Percentiles rank a stretch among this genome's conserved stretches.
Conservation (phyloP, 2,113 vertebrate species). For the Danio rerio region GRCz12tu NC_133181.1:61790501-61791000, state of each 20-base stretch:
- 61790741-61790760: conserved; percentile 20
- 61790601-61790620: conserved; percentile 11
- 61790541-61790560: no score
- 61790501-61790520: neutral
- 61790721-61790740: neutral
- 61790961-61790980: neutral
- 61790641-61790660: neutral
- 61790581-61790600: conserved; percentile 1
- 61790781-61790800: conserved; percentile 35
- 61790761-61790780: conserved; percentile 6
- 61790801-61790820: conserved; percentile 43
- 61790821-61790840: conserved; percentile 23
- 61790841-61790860: neutral
- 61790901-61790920: conserved; percentile 11
- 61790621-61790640: neutral
- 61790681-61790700: neutral
- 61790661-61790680: neutral
- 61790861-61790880: conserved; percentile 3
- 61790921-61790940: conserved; percentile 36
- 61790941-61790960: conserved; percentile 14
- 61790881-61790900: conserved; percentile 13
- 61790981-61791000: neutral
- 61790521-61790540: neutral
- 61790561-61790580: neutral
- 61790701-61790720: neutral